Evolutionary conservation across 2,797 vertebrate species (phyloP), one percentile per base, ranked within the genome.

Genomic region (Bradypodion ventrale): DNA sequence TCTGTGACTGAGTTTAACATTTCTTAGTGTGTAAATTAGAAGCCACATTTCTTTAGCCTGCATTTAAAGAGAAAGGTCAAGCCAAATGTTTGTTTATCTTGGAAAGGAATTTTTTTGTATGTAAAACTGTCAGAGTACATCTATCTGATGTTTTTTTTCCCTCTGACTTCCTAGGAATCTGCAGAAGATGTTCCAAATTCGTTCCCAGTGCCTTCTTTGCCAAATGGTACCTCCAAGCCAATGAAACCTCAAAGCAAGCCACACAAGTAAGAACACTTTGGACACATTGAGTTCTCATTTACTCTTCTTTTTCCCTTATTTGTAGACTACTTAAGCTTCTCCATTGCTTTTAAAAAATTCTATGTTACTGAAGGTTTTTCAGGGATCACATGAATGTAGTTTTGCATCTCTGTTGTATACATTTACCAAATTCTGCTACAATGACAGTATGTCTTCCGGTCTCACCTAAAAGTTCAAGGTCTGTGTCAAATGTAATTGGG

Each of bases 201-300:
- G 52, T 93, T 95, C 86, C 91, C 95, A 82, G 95, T 96, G 83
- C 95, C 96, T 89, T 95, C 95, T 92, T 93, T 96, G 94, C 93
- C 96, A 92, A 92, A 95, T 87, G 95, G 93, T 89, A 94, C 94
- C 84, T 90, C 95, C 78, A 93, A 92, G 74, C 93, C 94, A 89
- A 95, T 87, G 87, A 97, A 97, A 94, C 96, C 97, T 79, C 92
- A 95, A 84, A 93, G 96, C 83, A 96, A 93, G 89, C 89, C 94
- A 69, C 97, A 98, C 83, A 96, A 94, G 98, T 99, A 94, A 95
- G 95, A 46, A 21, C 2, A 7, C 52, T 15, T 59, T 62, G n/a
- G 13, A 0, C 21, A 42, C 46, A 44, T 32, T 82, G 60, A 27
- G 40, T 27, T 16, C 29, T 63, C 10, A 7, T 35, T 62, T 32